Base-by-base conservation (phyloP, 2,888 invertebrate genomes). In the Lasioglossum vierecki region DNA sequence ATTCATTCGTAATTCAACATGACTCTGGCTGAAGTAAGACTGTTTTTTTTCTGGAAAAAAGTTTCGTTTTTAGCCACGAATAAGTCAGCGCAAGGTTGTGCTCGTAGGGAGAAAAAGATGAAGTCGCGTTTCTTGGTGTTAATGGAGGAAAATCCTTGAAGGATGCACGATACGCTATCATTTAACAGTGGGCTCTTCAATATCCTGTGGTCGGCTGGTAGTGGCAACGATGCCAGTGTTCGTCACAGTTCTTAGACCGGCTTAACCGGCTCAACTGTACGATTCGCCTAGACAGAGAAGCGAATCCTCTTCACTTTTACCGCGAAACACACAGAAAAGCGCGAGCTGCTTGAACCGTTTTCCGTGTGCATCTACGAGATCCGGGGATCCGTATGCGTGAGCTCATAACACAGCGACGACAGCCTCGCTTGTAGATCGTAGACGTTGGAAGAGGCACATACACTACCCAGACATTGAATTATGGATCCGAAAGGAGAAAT, bases 281-380 rank as follows among this genome's bases (percentile, higher is more conserved):
- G 87, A 89, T 89, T 87, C 87, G 68, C 85, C 84, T 85, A 84
- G 82, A 78, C 84, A 60, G 72, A 86, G 80, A 71, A 83, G 84
- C 80, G 84, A 88, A 86, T 90, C 86, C 88, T 88, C 88, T 90
- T 90, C 90, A 90, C 93, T 93, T 93, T 93, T 93, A 93, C 93
- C 89, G 89, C 84, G 86, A 90, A 91, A 87, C 88, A 80, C 79
- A 83, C 86, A 90, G 88, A 91, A 92, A 88, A 88, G 86, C 83
- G 88, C 82, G 85, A 86, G 82, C 84, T 49, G 60, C 79, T 63
- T 73, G 74, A 83, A 82, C 78, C 71, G 77, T 87, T 92, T 90
- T 91, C 91, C 90, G 57, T 57, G 49, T 49, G 26, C 9, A 68
- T 1, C 73, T 39, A 57, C 46, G 13, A 18, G 46, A 22, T 13